Evolutionary conservation across 2,797 vertebrate species (phyloP).

Genomic region (Gorsachius magnificus): DNA sequence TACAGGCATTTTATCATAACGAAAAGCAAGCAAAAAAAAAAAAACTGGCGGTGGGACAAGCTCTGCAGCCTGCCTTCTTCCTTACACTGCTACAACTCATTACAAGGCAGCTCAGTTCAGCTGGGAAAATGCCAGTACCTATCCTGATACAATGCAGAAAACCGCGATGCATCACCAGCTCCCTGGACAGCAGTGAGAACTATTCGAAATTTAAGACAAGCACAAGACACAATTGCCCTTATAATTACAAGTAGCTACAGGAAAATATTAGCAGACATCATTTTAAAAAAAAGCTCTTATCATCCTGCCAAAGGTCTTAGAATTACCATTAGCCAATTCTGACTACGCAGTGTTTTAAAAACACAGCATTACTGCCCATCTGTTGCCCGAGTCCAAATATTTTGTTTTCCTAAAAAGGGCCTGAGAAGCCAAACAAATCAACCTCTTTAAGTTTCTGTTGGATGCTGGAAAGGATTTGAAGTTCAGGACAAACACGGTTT

Average conservation of each 20-base stretch:
- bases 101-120: background rate
- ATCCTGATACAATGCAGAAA: background rate
- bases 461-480: background rate
- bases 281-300: background rate
- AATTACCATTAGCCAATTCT: background rate
- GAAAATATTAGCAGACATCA: background rate
- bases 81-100: background rate
- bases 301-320: background rate
- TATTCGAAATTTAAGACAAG: background rate
- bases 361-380: background rate
- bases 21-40: background rate
- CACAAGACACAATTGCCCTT: accelerated
- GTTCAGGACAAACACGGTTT: background rate
- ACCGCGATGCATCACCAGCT: background rate
- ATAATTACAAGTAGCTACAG: background rate
- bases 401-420: constrained; percentile 28
- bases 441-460: constrained; percentile 15
- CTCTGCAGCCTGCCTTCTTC: background rate
- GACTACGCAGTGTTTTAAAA: background rate
- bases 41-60: background rate
- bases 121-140: background rate
- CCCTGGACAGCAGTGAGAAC: background rate
- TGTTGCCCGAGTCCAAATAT: background rate
- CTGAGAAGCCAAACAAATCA: constrained; percentile 29
- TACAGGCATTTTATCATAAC: constrained; percentile 11